Evolutionary conservation across 2,113 vertebrate species (phyloP), one percentile per base, ranked within the genome.

Genomic region (Cyprinodon brontotheroides): DNA sequence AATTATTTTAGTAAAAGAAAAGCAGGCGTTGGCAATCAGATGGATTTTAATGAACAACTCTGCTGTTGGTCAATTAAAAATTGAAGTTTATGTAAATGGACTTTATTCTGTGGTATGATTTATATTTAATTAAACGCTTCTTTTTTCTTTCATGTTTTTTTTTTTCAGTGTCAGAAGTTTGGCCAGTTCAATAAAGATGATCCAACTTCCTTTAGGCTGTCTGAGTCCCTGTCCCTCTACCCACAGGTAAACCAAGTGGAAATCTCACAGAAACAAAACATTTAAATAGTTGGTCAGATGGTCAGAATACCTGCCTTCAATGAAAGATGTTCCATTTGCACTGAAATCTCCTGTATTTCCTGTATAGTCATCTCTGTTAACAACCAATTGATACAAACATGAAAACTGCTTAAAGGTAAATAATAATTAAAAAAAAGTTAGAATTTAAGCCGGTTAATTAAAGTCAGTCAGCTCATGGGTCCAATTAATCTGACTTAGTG

Each of bases 151-250:
- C 79, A 79, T 89, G 14, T 64, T 84, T 83, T 83, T 81, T n/a
- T 69, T 11, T 4, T 86, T 89, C 91, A 99, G 98, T 99, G 98
- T 94, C 97, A 99, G 93, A 99, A 99, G 85, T 99, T 99, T 85
- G 98, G 98, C 76, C 97, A 99, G 62, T 99, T 97, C 92, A 98
- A 95, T 85, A 99, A 99, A 92, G 98, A 99, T 12, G 98, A 99
- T 86, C 95, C 97, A 0, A 93, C 92, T 29, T 99, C 98, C 38
- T 99, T 99, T 89, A 96, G 93, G 78, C 89, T 99, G 70, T 98
- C 98, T 0, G 97, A 99, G 87, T 95, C 97, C 5, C 97, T 99
- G 89, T 99, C 97, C 40, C 95, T 99, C 0, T 99, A 98, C 90
- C 97, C 98, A 81, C 98, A 99, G 97, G 98, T 99, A 93, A 92